Evolutionary conservation across 2,113 vertebrate species (phyloP), one percentile per base, ranked within the genome.

Genomic region (Charina bottae): DNA sequence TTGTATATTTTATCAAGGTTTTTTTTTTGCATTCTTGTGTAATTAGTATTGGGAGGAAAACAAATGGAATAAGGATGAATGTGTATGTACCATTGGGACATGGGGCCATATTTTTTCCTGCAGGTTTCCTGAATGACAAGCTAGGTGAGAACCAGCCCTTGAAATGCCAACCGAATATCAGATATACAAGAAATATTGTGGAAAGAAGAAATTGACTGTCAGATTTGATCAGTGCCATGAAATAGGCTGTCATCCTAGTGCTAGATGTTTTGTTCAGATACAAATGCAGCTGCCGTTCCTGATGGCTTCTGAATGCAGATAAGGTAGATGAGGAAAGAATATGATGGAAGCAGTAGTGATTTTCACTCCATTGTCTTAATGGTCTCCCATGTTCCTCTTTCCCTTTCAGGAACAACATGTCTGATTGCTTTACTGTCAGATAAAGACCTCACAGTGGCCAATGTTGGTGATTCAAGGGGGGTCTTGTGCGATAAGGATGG

Each of bases 401-500:
- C 1, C 91, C 93, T 91, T 93, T 86, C 97, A 99, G 99, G 99
- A 55, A 99, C 99, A 0, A 99, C 99, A 0, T 99, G 99, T 96
- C 96, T 99, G 97, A 98, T 99, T 87, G 99, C 99, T 0, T 97
- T 99, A 37, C 93, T 99, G 24, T 99, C 99, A 1, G 99, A 99
- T 89, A 99, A 99, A 94, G 98, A 99, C 91, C 97, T 99, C 84
- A 99, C 98, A 0, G 99, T 99, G 95, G 99, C 99, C 95, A 99
- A 99, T 0, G 99, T 99, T 0, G 99, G 99, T 0, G 99, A 99
- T 93, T 99, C 99, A 0, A 97, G 99, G 0, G 99, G 99, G 0
- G 99, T 99, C 11, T 96, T 99, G 21, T 99, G 99, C 2, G 99
- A 99, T 97, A 99, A 99, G 97, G 98, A 99, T 0, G 99, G 99